These are phyloP conservation scores for Isaurus tuberculatus DNA, from an alignment of 92 coral and sea anemone genomes.

Conservation along the genomic window DNA sequence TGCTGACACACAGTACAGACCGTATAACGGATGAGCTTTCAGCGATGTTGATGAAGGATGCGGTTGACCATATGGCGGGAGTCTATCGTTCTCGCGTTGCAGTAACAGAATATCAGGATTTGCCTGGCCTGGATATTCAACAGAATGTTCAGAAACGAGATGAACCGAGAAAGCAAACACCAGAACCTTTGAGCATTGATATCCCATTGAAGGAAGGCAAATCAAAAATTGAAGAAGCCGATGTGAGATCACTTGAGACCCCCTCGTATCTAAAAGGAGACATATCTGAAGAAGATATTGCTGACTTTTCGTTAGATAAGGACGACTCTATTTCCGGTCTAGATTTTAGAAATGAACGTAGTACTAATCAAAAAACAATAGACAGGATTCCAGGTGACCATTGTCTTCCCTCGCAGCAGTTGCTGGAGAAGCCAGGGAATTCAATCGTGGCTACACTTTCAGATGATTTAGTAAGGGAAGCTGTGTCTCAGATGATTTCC, in stretches of 20 bases:
- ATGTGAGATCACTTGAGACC: conserved; percentile 31
- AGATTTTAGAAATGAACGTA: conserved; percentile 50
- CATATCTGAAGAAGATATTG: conserved; percentile 57
- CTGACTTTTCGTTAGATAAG: conserved; percentile 37
- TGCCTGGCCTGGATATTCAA: not conserved
- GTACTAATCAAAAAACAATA: not conserved
- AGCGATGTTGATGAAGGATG: conserved; percentile 62
- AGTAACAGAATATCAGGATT: conserved; percentile 13
- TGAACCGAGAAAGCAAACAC: too few relatives aligned
- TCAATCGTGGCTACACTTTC: conserved; percentile 66
- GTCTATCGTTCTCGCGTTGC: conserved; percentile 64
- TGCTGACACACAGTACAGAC: conserved; percentile 41
- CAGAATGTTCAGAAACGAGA: not conserved
- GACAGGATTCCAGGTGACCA: conserved; percentile 45
- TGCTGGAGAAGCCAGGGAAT: conserved; percentile 27
- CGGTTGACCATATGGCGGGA: conserved; percentile 62
- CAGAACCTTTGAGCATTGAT: not conserved
- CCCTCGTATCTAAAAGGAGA: conserved; percentile 41
- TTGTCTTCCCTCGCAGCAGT: conserved; percentile 15
- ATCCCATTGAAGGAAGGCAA: conserved; percentile 2
- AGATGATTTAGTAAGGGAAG: conserved; percentile 84
- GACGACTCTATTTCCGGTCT: conserved; percentile 58
- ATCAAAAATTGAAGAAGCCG: not conserved
- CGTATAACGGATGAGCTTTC: conserved; percentile 70
- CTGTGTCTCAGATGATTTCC: conserved; percentile 88